Evolutionary conservation across 1,140 invertebrate genomes (phyloP).

Genomic region (Pissodes strobi): DNA sequence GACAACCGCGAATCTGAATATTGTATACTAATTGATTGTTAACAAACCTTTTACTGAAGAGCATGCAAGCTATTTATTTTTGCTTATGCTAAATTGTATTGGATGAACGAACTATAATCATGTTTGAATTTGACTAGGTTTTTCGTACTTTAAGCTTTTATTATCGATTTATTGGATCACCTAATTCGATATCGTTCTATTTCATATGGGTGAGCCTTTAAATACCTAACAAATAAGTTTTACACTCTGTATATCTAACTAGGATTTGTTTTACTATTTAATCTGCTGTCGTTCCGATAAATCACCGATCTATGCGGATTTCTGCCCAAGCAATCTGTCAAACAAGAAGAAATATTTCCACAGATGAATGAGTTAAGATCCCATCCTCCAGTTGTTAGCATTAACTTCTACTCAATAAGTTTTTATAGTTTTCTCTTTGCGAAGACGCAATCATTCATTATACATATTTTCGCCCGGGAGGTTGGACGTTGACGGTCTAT

Average conservation of each 20-base stretch:
- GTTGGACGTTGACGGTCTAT: background rate
- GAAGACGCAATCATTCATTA: background rate
- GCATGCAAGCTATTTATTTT: background rate
- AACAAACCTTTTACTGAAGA: background rate
- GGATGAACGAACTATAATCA: too few species aligned
- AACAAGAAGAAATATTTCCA: background rate
- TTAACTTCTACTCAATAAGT: background rate
- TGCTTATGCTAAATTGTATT: too few species aligned
- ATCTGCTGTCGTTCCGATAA: background rate
- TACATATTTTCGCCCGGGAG: background rate
- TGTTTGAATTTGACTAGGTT: too few species aligned
- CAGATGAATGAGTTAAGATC: conserved; percentile 1
- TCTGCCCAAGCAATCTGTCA: conserved; percentile 3
- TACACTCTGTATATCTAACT: too few species aligned
- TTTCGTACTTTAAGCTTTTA: too few species aligned
- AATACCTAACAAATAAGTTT: too few species aligned
- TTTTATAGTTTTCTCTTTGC: background rate
- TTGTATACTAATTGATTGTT: background rate
- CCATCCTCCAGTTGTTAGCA: background rate
- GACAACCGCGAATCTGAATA: background rate
- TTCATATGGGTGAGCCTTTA: too few species aligned
- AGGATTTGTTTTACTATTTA: background rate
- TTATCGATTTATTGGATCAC: too few species aligned
- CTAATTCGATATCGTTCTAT: too few species aligned
- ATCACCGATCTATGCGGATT: background rate